phyloP scores from a whole-genome alignment of 2,797 vertebrate genomes.

The Premnoplex brunnescens region DNA sequence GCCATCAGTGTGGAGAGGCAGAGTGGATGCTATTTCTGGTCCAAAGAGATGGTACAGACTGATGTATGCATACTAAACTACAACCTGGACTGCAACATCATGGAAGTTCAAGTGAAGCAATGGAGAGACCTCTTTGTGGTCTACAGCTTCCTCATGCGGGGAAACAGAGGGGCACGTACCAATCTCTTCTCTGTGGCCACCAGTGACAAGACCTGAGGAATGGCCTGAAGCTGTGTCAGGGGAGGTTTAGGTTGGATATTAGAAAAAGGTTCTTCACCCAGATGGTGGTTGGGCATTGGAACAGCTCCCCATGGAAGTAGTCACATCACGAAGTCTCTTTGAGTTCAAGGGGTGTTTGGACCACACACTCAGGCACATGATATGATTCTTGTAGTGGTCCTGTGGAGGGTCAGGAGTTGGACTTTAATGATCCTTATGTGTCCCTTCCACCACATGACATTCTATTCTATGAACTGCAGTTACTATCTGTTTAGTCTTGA shows the following conservation, averaged over 20 bases:
- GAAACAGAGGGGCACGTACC: not conserved
- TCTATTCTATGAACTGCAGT: not conserved
- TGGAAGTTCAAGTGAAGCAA: not conserved
- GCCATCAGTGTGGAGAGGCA: not conserved
- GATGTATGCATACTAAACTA: not conserved
- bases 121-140: not conserved
- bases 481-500: not conserved
- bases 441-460: not conserved
- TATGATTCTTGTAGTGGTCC: not conserved
- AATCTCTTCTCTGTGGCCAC: not conserved
- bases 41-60: not conserved
- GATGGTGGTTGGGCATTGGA: fast-evolving
- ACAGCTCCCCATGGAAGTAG: fast-evolving
- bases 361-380: not conserved
- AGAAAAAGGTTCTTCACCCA: not conserved
- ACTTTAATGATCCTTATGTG: not conserved
- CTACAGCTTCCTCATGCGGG: not conserved
- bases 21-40: not conserved
- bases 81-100: not conserved
- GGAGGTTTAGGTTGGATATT: fast-evolving
- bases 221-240: not conserved
- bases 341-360: fast-evolving
- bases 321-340: not conserved
- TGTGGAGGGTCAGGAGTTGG: not conserved
- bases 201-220: not conserved